These are phyloP conservation scores for Tachypleus tridentatus DNA, from an alignment of 1,140 invertebrate genomes.

Conservation along the genomic window DNA sequence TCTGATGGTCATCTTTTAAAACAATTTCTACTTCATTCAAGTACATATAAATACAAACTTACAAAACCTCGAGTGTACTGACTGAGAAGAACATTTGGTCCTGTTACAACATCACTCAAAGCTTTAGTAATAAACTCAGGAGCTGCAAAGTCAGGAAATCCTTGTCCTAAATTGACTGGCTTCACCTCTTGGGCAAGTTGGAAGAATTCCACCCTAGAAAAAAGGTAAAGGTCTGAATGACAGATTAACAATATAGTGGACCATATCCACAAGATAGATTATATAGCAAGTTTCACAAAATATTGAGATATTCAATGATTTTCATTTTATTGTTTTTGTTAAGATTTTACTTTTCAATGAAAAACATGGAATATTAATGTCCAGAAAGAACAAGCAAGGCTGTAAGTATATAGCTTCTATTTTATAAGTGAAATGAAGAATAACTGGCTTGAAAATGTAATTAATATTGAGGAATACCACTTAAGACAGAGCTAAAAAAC, in stretches of 20 bases:
- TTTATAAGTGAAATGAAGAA: no score
- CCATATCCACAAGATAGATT: not conserved
- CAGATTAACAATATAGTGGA: not conserved
- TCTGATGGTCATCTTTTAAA: constrained; percentile 13
- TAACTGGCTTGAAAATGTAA: no score
- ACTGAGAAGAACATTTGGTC: constrained; percentile 63
- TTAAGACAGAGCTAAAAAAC: no score
- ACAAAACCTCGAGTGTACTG: constrained; percentile 63
- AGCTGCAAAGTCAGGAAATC: constrained; percentile 87
- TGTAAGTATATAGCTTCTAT: not conserved
- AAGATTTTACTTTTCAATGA: no score
- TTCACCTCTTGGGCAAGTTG: constrained; percentile 73
- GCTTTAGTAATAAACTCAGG: constrained; percentile 71
- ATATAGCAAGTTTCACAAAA: not conserved
- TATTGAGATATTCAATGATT: not conserved
- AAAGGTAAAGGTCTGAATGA: not conserved
- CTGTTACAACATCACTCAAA: constrained; percentile 50
- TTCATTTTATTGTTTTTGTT: not conserved
- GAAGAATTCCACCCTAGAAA: constrained; percentile 85
- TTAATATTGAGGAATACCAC: no score
- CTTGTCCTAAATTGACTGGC: constrained; percentile 91
- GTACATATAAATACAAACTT: constrained; percentile 25
- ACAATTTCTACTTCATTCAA: constrained; percentile 11
- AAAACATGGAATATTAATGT: not conserved
- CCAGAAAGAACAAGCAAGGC: not conserved